These are phyloP conservation scores for Clarias fuscus DNA, from an alignment of 2,797 vertebrate genomes.

Conservation along the genomic window DNA sequence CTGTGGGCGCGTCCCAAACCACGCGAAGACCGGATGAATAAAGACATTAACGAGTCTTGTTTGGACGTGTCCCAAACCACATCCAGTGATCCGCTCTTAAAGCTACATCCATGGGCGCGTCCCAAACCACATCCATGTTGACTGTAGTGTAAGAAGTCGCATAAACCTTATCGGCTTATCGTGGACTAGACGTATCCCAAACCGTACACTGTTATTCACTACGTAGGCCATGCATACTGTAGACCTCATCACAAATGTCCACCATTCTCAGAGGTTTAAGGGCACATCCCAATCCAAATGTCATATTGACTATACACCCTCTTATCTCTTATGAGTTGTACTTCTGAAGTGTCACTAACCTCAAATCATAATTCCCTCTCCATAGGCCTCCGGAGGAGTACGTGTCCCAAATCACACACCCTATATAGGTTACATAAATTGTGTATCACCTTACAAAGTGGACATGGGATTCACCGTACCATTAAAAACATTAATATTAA, in stretches of 20 bases:
- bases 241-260: background rate
- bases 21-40: background rate
- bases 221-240: background rate
- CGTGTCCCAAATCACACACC: background rate
- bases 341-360: background rate
- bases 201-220: background rate
- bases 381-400: no score
- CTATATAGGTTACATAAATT: background rate
- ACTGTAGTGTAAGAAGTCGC: background rate
- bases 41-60: background rate
- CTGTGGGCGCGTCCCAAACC: background rate
- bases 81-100: background rate
- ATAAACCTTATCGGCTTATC: background rate
- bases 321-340: background rate
- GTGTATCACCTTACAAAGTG: background rate
- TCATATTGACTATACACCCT: background rate
- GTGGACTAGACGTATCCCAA: background rate
- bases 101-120: background rate
- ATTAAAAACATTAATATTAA: no score
- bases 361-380: background rate
- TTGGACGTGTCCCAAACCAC: background rate
- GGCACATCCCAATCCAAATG: background rate
- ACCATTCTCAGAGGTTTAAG: background rate
- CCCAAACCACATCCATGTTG: background rate
- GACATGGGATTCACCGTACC: background rate